These are phyloP conservation scores for Hylia prasina DNA, from an alignment of 2,113 vertebrate genomes.

Conservation along the genomic window DNA sequence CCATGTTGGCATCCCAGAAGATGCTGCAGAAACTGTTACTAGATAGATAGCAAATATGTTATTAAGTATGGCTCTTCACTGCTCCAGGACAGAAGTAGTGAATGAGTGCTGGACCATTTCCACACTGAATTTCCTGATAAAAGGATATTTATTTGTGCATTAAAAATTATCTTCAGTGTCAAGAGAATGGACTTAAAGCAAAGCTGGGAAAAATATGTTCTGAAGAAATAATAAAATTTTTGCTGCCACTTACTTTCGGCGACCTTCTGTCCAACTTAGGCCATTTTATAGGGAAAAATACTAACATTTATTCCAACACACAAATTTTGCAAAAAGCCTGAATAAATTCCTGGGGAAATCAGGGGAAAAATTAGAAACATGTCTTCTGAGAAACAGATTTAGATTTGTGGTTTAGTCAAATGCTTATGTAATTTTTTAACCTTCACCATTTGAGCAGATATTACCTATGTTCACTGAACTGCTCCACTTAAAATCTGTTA, in stretches of 20 bases:
- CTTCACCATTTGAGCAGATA: neutral
- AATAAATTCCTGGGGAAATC: neutral
- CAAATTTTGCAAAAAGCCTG: neutral
- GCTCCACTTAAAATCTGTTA: neutral
- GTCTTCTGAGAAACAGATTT: neutral
- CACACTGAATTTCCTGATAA: neutral
- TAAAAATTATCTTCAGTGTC: neutral
- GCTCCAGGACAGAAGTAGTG: neutral
- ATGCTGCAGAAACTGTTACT: neutral
- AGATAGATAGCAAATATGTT: neutral
- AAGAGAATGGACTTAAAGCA: neutral
- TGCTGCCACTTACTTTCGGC: neutral
- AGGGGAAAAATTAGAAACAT: rapidly evolving
- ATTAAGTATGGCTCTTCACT: neutral
- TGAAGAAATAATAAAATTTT: neutral
- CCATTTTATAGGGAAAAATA: neutral
- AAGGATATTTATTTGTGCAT: neutral
- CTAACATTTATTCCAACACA: neutral
- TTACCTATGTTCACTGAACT: neutral
- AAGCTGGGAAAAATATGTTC: neutral
- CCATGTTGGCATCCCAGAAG: neutral
- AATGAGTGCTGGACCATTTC: neutral
- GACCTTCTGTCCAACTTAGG: neutral
- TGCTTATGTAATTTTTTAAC: neutral
- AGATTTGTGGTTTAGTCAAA: neutral